Evolutionary conservation across 2,888 invertebrate genomes (phyloP).

Genomic region (Parelbella ahira): DNA sequence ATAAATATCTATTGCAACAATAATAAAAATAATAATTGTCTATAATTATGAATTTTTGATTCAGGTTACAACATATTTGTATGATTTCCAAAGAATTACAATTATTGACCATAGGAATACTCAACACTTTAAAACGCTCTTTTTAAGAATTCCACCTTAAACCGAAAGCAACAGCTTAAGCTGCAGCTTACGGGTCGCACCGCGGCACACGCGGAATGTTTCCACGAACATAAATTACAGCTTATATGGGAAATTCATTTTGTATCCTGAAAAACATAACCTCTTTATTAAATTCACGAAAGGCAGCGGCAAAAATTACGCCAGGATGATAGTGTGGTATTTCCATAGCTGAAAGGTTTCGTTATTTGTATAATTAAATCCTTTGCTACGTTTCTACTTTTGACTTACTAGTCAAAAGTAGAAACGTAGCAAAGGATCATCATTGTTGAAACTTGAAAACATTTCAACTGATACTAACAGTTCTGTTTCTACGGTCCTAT

Average conservation of each 20-base stretch:
- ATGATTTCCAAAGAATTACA: too few species aligned
- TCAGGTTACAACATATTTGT: too few species aligned
- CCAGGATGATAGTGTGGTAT: slow-evolving; percentile 13
- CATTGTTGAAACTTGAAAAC: slow-evolving; percentile 1
- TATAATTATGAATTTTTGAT: too few species aligned
- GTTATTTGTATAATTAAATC: slow-evolving; percentile 20
- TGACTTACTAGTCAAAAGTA: too few species aligned
- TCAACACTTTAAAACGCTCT: too few species aligned
- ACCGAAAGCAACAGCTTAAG: slow-evolving; percentile 19
- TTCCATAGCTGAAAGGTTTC: slow-evolving; percentile 20
- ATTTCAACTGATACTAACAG: too few species aligned
- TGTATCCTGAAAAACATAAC: slow-evolving; percentile 19
- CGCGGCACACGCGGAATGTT: slow-evolving; percentile 14
- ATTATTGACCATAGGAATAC: too few species aligned
- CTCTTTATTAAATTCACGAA: slow-evolving; percentile 23
- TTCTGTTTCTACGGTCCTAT: too few species aligned
- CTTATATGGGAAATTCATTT: slow-evolving; percentile 24
- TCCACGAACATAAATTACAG: slow-evolving; percentile 20
- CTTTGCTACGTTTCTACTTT: slow-evolving; percentile 7
- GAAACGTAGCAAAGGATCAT: neutral
- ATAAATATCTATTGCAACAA: too few species aligned
- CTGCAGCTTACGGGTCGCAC: slow-evolving; percentile 13
- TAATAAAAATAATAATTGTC: too few species aligned
- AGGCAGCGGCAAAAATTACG: slow-evolving; percentile 20
- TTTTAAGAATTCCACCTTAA: too few species aligned